phyloP scores from a whole-genome alignment of 2,797 vertebrate species.

The Trachurus trachurus region DNA sequence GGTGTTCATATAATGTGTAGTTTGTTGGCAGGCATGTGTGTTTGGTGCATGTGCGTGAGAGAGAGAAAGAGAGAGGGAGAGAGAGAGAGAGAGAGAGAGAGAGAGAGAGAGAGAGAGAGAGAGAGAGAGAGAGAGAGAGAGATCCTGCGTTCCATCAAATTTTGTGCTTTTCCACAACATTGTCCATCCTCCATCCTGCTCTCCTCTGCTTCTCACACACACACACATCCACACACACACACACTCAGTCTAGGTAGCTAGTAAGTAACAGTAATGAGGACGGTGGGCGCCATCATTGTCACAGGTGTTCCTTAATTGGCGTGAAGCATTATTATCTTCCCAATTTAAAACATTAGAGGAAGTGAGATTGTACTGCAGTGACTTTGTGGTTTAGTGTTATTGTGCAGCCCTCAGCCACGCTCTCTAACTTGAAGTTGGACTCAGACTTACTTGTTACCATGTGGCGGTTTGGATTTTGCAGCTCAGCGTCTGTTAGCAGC shows the following conservation, averaged over 20 bases:
- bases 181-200: not conserved
- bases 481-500: constrained; percentile 6
- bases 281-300: constrained; percentile 58
- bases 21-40: constrained; percentile 6
- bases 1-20: constrained; percentile 36
- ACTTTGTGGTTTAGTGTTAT: constrained; percentile 38
- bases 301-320: constrained; percentile 67
- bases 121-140: not conserved
- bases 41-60: not conserved
- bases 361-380: constrained; percentile 3
- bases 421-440: constrained; percentile 16
- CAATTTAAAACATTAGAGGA: constrained; percentile 38
- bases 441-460: constrained; percentile 22
- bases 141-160: constrained; percentile 21
- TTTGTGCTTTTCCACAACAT: constrained; percentile 4
- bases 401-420: constrained; percentile 18
- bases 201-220: not conserved
- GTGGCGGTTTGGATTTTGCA: not conserved
- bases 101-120: not conserved
- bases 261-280: constrained; percentile 64
- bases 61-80: too few species aligned
- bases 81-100: not conserved
- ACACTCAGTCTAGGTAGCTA: constrained; percentile 12
- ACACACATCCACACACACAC: constrained; percentile 10
- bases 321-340: constrained; percentile 45